Evolutionary conservation across 2,888 invertebrate genomes (phyloP), one percentile per base, ranked within the genome.

Genomic region (Glyphotaelius pellucidus): DNA sequence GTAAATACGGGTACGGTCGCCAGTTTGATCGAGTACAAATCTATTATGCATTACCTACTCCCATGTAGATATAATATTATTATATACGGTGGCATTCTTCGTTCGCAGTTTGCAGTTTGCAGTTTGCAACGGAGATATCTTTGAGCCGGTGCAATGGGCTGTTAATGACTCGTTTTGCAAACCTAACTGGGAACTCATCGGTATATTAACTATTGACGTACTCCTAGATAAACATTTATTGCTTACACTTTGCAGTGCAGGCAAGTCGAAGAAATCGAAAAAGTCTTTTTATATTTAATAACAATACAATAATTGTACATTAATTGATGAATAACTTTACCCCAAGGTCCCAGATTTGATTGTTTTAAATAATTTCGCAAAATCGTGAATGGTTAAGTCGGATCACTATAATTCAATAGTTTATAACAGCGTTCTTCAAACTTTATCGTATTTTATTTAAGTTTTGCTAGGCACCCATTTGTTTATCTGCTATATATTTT

Each of bases 141-240:
- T 31, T 83, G 83, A 83, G 19, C 32, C 31, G 1, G 52, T 67
- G 52, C 52, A 83, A 15, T 83, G 83, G 15, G 32, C 31, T 15
- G 83, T 31, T 32, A 35, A 83, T 83, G 31, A 31, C 14, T 31
- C 83, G 32, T 83, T 83, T 83, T 19, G 25, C 30, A 25, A 31
- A 83, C 31, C 35, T 15, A 15, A 32, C 30, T 81, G 81, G 32
- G 31, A 83, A 83, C 32, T 83, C 83, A 83, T 83, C 83, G 83
- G 83, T 9, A 19, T n/a, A 32, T 83, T 83, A 83, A 83, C 35
- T 15, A 35, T 31, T 25, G 14, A 67, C 52, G 52, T 25, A 67
- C 52, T 67, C 25, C 15, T 47, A 19, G 35, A 30, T 83, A 12
- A 83, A 83, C 32, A 83, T 83, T 31, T 31, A 32, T 32, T 81